Evolutionary conservation across 2,888 invertebrate genomes (phyloP).

Genomic region (Theodoxus fluviatilis): DNA sequence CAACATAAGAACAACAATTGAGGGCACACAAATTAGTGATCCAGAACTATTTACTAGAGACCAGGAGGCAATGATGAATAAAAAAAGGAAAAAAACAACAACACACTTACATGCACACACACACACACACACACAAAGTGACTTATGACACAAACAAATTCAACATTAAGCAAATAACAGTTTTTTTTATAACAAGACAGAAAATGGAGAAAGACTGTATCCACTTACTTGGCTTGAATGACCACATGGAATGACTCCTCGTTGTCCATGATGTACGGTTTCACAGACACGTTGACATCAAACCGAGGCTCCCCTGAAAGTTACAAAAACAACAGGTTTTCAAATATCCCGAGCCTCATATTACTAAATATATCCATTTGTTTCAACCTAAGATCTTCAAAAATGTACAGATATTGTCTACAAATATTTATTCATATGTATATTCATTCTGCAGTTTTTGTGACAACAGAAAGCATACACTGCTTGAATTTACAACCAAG

Average conservation of each 20-base stretch:
- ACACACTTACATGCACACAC: neutral
- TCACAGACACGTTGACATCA: conserved; percentile 96
- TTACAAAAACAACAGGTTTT: neutral
- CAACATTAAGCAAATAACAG: too few species aligned
- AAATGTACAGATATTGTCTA: neutral
- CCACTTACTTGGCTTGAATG: conserved; percentile 81
- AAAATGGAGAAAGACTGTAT: neutral
- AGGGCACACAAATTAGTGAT: too few species aligned
- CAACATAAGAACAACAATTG: too few species aligned
- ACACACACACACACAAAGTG: neutral
- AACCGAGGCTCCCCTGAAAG: conserved; percentile 82
- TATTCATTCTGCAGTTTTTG: too few species aligned
- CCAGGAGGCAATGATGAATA: neutral
- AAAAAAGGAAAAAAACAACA: neutral
- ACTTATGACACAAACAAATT: too few species aligned
- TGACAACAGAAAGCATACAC: too few species aligned
- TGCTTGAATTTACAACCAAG: too few species aligned
- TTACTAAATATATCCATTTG: neutral
- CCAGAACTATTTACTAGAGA: too few species aligned
- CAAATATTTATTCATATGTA: too few species aligned
- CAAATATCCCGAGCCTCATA: neutral
- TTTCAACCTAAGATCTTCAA: neutral
- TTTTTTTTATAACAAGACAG: conserved; percentile 2
- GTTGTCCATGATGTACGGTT: conserved; percentile 89
- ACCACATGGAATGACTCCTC: conserved; percentile 84